These are phyloP conservation scores for Melanostoma mellinum DNA, from an alignment of 2,888 invertebrate genomes.

Conservation along the genomic window DNA sequence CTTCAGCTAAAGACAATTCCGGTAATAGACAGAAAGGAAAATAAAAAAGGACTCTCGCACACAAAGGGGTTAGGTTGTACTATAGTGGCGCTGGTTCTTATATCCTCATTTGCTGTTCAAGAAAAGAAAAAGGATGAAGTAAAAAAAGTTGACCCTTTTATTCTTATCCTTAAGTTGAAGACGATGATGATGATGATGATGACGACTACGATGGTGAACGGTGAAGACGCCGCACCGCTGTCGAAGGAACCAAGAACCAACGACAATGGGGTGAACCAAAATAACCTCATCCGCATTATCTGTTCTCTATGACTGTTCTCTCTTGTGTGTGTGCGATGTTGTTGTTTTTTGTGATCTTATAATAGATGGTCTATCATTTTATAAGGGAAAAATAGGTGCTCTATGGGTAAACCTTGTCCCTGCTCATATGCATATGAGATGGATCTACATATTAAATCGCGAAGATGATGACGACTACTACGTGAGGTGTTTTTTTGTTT, in stretches of 20 bases:
- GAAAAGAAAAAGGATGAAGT: conserved; percentile 46
- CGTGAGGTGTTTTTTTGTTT: conserved; percentile 62
- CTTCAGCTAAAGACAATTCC: conserved; percentile 49
- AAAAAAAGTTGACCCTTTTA: conserved; percentile 67
- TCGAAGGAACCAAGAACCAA: conserved; percentile 3
- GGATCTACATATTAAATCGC: conserved; percentile 72
- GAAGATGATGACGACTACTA: conserved; percentile 53
- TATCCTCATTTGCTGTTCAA: conserved; percentile 61
- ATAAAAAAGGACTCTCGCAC: conserved; percentile 45
- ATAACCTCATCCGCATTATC: conserved; percentile 72
- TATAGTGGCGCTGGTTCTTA: conserved; percentile 66
- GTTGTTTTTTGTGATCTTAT: conserved; percentile 30
- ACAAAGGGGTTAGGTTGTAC: conserved; percentile 48
- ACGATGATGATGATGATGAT: too few species aligned
- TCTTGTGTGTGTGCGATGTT: conserved; percentile 48
- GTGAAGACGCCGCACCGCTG: not conserved
- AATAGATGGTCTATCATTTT: conserved; percentile 58
- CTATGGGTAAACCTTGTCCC: conserved; percentile 53
- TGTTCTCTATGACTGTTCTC: conserved; percentile 48
- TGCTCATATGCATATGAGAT: conserved; percentile 68
- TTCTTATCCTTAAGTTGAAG: conserved; percentile 18
- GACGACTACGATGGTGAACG: not conserved
- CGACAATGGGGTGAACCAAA: conserved; percentile 72
- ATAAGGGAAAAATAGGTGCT: conserved; percentile 56
- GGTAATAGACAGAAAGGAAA: conserved; percentile 32